Percentiles rank a stretch among this genome's conserved stretches.
These are phyloP conservation scores for Glaucomys volans DNA, from an alignment of 2,113 vertebrate genomes.

Conservation along the genomic window DNA sequence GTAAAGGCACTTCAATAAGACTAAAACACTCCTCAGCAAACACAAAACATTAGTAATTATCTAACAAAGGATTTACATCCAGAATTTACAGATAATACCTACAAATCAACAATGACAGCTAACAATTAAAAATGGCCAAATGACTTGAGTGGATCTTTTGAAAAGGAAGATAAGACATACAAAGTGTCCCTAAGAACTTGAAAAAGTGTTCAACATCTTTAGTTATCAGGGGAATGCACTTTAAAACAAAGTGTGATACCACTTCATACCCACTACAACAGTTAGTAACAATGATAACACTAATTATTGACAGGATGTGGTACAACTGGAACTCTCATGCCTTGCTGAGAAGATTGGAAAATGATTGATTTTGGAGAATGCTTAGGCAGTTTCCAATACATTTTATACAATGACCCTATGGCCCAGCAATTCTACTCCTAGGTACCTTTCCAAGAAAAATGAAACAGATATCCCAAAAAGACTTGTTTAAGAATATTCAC, in stretches of 20 bases:
- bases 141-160: not conserved
- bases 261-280: not conserved
- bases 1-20: not conserved
- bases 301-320: not conserved
- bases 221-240: slow-evolving; percentile 22
- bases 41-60: slow-evolving; percentile 46
- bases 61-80: not conserved
- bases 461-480: not conserved
- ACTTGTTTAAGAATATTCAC: not conserved
- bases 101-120: not conserved
- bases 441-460: not conserved
- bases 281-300: not conserved
- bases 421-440: slow-evolving; percentile 8
- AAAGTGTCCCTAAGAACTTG: not conserved
- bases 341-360: slow-evolving; percentile 30
- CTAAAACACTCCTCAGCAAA: slow-evolving; percentile 19
- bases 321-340: not conserved
- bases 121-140: slow-evolving; percentile 44
- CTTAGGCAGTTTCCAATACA: not conserved
- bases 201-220: not conserved
- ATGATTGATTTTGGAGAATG: not conserved
- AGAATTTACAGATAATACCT: slow-evolving; percentile 1
- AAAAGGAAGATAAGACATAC: not conserved
- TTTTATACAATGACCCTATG: not conserved
- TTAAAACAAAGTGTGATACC: slow-evolving; percentile 28